These are phyloP conservation scores for Ctenoplectra terminalis DNA, from an alignment of 1,140 invertebrate species.

Conservation along the genomic window DNA sequence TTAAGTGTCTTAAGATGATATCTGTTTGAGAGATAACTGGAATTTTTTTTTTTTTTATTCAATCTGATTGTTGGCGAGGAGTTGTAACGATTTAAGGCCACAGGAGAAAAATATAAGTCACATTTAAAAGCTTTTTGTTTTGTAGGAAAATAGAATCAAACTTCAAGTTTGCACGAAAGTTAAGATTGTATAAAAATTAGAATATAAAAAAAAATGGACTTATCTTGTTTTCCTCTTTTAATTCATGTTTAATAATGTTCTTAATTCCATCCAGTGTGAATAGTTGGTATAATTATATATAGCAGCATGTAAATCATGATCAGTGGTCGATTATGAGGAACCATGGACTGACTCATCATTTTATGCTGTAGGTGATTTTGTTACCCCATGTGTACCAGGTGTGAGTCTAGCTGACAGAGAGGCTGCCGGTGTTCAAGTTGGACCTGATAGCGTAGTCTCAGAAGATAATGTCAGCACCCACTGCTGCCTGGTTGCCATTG, in stretches of 20 bases:
- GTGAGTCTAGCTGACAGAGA: conserved; percentile 80
- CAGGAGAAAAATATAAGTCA: too few relatives aligned
- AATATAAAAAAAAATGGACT: too few relatives aligned
- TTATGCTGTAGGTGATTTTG: conserved; percentile 82
- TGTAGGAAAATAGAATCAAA: too few relatives aligned
- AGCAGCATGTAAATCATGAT: conserved; percentile 49
- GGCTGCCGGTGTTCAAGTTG: conserved; percentile 87
- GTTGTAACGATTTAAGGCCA: too few relatives aligned
- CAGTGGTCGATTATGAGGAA: conserved; percentile 49
- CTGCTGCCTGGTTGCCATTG: conserved; percentile 99
- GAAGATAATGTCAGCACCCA: conserved; percentile 91
- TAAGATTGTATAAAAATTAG: too few relatives aligned
- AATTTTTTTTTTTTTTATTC: too few relatives aligned
- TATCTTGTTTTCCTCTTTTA: too few relatives aligned
- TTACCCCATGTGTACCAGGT: conserved; percentile 82
- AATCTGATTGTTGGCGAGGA: too few relatives aligned
- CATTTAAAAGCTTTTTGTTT: too few relatives aligned
- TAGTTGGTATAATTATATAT: background rate
- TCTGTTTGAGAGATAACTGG: too few relatives aligned
- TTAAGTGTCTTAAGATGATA: background rate
- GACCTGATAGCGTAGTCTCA: conserved; percentile 88
- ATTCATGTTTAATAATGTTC: background rate
- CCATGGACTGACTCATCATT: conserved; percentile 66
- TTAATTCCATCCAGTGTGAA: background rate
- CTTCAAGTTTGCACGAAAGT: too few relatives aligned